These are phyloP conservation scores for Petrocephalus microphthalmus DNA, from an alignment of 2,113 vertebrate genomes.

Conservation along the genomic window DNA sequence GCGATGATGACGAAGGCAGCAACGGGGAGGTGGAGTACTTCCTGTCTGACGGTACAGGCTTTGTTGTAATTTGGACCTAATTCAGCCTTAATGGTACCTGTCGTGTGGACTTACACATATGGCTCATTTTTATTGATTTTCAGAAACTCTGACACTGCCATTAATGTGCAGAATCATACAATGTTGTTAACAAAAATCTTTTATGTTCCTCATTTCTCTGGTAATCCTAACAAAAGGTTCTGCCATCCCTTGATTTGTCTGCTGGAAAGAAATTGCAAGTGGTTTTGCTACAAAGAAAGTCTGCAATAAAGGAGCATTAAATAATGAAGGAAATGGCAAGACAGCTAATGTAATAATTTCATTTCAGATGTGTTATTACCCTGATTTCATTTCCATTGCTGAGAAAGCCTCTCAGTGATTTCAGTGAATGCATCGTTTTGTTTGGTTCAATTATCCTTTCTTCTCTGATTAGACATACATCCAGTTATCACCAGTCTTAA, in stretches of 20 bases:
- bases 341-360: background rate
- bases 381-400: conserved; percentile 9
- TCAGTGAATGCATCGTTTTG: background rate
- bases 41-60: conserved; percentile 70
- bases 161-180: background rate
- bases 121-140: background rate
- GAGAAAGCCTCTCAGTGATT: background rate
- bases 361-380: conserved; percentile 15
- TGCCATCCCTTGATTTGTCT: background rate
- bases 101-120: background rate
- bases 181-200: background rate
- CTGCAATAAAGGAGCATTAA: background rate
- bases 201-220: background rate
- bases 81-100: background rate
- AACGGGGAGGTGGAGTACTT: conserved; percentile 78
- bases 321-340: conserved; percentile 13
- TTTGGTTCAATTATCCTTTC: conserved; percentile 20
- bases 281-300: background rate
- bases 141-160: background rate
- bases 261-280: background rate
- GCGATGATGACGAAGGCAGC: conserved; percentile 72
- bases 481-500: conserved; percentile 17
- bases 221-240: background rate
- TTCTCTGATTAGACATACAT: conserved; percentile 18
- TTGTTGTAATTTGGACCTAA: background rate